Evolutionary conservation across 2,797 vertebrate species (phyloP), one percentile per base, ranked within the genome.

Genomic region (Lutjanus argentimaculatus): DNA sequence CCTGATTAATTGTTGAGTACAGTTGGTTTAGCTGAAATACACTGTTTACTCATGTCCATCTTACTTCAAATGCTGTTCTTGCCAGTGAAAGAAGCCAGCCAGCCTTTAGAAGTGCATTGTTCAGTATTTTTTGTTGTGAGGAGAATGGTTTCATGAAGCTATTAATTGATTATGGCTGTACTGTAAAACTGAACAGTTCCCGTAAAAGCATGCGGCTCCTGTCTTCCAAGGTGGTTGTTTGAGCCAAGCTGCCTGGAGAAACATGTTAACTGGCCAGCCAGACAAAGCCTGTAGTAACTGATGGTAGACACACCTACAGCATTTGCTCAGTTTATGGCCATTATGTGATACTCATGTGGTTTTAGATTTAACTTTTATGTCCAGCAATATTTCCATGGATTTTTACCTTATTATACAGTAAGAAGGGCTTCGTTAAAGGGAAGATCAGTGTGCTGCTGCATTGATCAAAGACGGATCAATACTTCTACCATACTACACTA

Each of bases 131-230:
- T 72, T 68, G 40, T 56, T 69, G 49, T 70, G 64, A 46, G 36
- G 45, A 57, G 61, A 59, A 63, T 82, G 77, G 10, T 66, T 82
- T 67, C 25, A 57, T 66, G 49, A 74, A 61, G 51, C 68, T 81
- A 73, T 77, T 55, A 49, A 75, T 68, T 84, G 30, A 85, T 84
- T 62, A 48, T 79, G 22, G 36, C 55, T 58, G 9, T 52, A 67
- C 58, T 58, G 62, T 82, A 67, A 77, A 68, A 57, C 56, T 74
- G 51, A 85, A 57, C 36, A 67, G 52, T 80, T 85, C 72, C 51
- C 30, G 15, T 76, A 64, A 84, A 85, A 75, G 80, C 67, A 69
- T 53, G 56, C 36, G 22, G 62, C 42, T 79, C 62, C 58, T 59
- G 49, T 56, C 55, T 57, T 72, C 51, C 21, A 45, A 71, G 9